Conservation (phyloP, 2,113 vertebrate species). For the Proterorhinus semilunaris region DNA sequence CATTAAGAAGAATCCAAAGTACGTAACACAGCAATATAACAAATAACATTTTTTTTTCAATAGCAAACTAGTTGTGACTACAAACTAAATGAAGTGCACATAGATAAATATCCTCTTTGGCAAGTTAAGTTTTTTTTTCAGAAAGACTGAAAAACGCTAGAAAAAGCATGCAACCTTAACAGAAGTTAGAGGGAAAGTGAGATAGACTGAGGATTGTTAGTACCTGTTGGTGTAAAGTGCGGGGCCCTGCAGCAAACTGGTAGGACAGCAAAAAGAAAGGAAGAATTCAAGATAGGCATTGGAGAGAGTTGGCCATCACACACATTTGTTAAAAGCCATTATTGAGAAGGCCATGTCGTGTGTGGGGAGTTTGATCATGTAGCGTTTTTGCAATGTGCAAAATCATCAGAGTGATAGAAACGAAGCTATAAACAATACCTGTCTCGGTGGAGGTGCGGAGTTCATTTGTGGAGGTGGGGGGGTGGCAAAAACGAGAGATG, state of each 20-base stretch:
- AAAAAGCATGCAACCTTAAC: slow-evolving; percentile 36
- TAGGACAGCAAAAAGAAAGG: slow-evolving; percentile 76
- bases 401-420: background rate
- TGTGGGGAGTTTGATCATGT: background rate
- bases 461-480: slow-evolving; percentile 92
- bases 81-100: background rate
- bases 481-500: slow-evolving; percentile 92
- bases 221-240: slow-evolving; percentile 94
- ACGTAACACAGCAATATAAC: background rate
- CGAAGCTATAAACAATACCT: slow-evolving; percentile 77
- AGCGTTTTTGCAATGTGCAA: background rate
- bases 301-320: slow-evolving; percentile 39
- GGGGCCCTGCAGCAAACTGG: slow-evolving; percentile 90
- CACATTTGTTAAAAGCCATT: slow-evolving; percentile 40
- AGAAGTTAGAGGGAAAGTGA: slow-evolving; percentile 13
- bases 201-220: slow-evolving; percentile 67
- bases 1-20: background rate
- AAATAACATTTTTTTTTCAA: background rate
- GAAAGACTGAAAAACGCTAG: background rate
- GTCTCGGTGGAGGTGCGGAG: slow-evolving; percentile 92
- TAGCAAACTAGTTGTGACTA: background rate
- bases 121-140: background rate
- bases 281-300: slow-evolving; percentile 65
- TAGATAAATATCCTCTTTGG: background rate
- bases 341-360: slow-evolving; percentile 35